phyloP scores from a whole-genome alignment of 2,113 vertebrate genomes.

The Phoenicopterus ruber region DNA sequence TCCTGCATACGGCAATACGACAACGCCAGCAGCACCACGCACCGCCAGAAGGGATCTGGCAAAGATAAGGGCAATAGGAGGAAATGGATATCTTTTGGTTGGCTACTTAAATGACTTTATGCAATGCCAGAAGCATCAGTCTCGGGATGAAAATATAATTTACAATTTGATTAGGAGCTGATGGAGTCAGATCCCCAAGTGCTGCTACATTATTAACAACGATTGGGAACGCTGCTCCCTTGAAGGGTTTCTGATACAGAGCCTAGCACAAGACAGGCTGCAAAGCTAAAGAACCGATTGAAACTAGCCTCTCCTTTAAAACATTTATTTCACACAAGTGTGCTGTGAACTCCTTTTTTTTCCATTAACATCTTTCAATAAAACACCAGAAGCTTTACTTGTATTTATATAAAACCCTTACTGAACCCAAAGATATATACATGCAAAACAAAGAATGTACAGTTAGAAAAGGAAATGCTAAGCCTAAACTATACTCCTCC shows the following conservation, averaged over 20 bases:
- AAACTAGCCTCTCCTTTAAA: not conserved
- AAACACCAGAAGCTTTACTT: not conserved
- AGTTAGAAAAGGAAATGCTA: not conserved
- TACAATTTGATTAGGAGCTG: not conserved
- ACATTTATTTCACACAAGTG: not conserved
- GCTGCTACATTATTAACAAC: not conserved
- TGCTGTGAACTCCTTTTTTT: not conserved
- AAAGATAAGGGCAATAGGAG: not conserved
- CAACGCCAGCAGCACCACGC: fast-evolving
- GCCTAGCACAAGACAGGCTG: not conserved
- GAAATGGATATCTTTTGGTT: not conserved
- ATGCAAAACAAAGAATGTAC: not conserved
- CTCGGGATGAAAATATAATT: not conserved
- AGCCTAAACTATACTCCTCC: not conserved
- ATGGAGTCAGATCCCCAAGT: not conserved
- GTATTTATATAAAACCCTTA: not conserved
- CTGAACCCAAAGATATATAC: not conserved
- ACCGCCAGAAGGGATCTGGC: not conserved
- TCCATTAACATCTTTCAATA: not conserved
- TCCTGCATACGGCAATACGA: not conserved
- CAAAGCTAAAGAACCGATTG: not conserved
- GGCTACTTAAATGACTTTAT: not conserved
- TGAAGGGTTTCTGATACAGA: not conserved
- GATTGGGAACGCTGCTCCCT: not conserved
- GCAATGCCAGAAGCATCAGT: not conserved